Base-by-base conservation (phyloP, 2,888 invertebrate species). In the Rotaria magnacalcarata region DNA sequence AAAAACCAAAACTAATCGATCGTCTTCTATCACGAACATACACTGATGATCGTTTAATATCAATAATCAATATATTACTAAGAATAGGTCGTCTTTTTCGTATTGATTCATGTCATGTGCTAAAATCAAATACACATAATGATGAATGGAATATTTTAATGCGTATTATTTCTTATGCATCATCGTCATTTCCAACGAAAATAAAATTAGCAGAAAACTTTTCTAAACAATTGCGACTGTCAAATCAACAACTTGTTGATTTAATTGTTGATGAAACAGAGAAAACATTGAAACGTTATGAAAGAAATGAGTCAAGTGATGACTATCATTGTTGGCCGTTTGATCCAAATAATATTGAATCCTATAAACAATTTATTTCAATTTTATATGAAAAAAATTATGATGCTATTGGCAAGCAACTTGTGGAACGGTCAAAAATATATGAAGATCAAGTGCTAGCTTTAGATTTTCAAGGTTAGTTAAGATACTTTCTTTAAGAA, bases 321-420 rank as follows among this genome's bases (percentile, higher is more conserved):
- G 80, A 80, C 47, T 80, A 80, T 47, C 47, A 80, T 80, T 24
- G 47, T 80, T 80, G 43, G n/a, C 47, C 47, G 47, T 80, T 80
- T n/a, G 47, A 47, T n/a, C 80, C 80, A 47, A 80, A 80, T 80
- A 80, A 80, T 47, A 80, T 80, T 47, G 47, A 80, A 80, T 47
- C 80, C 14, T 80, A 47, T n/a, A 24, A 80, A 47, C 80, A 80
- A 47, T 80, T 80, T 14, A 80, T 80, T n/a, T 47, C 47, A 47
- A 5, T 80, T 11, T n/a, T 80, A 80, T 47, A 80, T n/a, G 80
- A 80, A 14, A 80, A 47, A 80, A 80, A 80, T n/a, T 54, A 60
- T 84, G 56, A 84, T 11, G 21, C 47, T 11, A 58, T 56, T 84
- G 56, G 56, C 21, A 41, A 54, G 43, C 60, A 86, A 60, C n/a